These are phyloP conservation scores for Nasonia vitripennis DNA, from an alignment of 1,140 invertebrate genomes.

Conservation along the genomic window DNA sequence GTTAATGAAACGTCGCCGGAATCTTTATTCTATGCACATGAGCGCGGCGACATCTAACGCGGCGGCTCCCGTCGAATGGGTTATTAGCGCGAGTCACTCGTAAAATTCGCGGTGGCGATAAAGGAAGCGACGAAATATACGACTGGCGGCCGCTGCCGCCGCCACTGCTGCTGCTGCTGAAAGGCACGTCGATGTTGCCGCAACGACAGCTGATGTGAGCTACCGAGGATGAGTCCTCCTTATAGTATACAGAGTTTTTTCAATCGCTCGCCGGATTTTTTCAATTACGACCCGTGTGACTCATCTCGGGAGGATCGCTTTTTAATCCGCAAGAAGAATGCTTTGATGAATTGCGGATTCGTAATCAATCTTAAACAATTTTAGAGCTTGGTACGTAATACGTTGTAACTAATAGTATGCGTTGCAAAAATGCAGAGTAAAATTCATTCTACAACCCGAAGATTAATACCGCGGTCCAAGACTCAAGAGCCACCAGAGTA, in stretches of 20 bases:
- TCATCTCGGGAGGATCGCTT: not conserved
- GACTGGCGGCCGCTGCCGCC: not conserved
- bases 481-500: not conserved
- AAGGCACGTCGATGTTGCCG: slow-evolving; percentile 13
- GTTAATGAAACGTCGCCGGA: slow-evolving; percentile 60
- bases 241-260: not conserved
- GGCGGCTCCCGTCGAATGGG: slow-evolving; percentile 50
- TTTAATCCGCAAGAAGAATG: not conserved
- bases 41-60: slow-evolving; percentile 59
- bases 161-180: not conserved
- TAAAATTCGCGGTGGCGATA: slow-evolving; percentile 41
- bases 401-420: slow-evolving; percentile 15
- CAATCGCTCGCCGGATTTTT: not conserved
- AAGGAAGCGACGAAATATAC: slow-evolving; percentile 48
- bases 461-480: slow-evolving; percentile 43
- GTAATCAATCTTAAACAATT: slow-evolving; percentile 48
- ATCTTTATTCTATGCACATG: slow-evolving; percentile 47
- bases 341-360: slow-evolving; percentile 43
- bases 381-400: not conserved
- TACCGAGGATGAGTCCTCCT: slow-evolving; percentile 23
- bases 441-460: slow-evolving; percentile 38
- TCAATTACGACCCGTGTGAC: not conserved
- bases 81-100: slow-evolving; percentile 58
- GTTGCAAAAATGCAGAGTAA: slow-evolving; percentile 38
- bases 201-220: slow-evolving; percentile 30